phyloP scores from a whole-genome alignment of 2,113 vertebrate genomes.

The Amblyopsis rosae region DNA sequence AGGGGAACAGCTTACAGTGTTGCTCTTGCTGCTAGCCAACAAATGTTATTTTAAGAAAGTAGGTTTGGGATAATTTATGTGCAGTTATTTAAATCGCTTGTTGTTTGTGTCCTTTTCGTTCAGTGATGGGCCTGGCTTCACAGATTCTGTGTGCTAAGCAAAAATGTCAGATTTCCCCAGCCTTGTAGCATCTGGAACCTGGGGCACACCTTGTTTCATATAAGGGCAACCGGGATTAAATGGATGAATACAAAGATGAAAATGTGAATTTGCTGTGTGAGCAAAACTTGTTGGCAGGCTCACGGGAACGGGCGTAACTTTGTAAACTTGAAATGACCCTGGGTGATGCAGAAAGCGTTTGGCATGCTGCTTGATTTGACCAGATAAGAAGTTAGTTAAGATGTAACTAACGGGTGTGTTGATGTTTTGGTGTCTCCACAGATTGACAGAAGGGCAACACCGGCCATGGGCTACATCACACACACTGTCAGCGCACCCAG shows the following conservation, averaged over 20 bases:
- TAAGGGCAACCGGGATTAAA: constrained; percentile 56
- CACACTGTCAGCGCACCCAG: constrained; percentile 98
- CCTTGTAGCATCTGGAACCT: constrained; percentile 61
- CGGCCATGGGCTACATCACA: constrained; percentile 96
- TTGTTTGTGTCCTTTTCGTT: constrained; percentile 79
- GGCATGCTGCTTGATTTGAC: constrained; percentile 62
- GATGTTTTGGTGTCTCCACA: constrained; percentile 65
- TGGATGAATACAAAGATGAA: constrained; percentile 55
- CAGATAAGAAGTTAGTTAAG: not conserved
- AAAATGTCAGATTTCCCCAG: constrained; percentile 72
- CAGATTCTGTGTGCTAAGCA: constrained; percentile 78
- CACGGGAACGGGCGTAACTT: constrained; percentile 64
- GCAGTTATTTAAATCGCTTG: constrained; percentile 83
- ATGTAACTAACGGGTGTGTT: constrained; percentile 32
- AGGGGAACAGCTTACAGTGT: constrained; percentile 69
- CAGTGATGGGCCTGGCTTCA: constrained; percentile 60
- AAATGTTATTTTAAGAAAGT: constrained; percentile 82
- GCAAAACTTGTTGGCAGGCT: constrained; percentile 66
- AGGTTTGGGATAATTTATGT: constrained; percentile 81
- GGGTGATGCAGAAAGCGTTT: constrained; percentile 31
- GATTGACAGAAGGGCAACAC: constrained; percentile 92
- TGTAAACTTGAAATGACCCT: not conserved
- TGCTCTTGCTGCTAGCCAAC: constrained; percentile 81
- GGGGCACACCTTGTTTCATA: constrained; percentile 67
- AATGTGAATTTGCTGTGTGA: constrained; percentile 69